A percentile compares a stretch with the other conserved stretches of the same genome.
These are phyloP conservation scores for Phycodurus eques DNA, from an alignment of 2,113 vertebrate genomes.

Conservation along the genomic window DNA sequence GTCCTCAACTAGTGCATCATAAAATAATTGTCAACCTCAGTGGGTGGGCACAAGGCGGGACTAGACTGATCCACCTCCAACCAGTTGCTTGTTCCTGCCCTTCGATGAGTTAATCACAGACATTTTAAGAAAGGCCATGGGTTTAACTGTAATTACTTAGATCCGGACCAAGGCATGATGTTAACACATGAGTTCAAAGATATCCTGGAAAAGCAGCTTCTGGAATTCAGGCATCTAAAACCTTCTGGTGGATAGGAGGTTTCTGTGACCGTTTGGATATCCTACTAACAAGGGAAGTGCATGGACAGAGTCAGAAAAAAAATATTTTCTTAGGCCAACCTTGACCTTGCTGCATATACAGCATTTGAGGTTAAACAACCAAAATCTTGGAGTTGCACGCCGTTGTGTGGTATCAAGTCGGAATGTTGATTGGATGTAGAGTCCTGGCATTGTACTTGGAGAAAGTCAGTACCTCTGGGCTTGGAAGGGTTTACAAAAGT, in stretches of 20 bases:
- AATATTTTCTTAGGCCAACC: constrained; percentile 44
- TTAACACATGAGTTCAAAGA: constrained; percentile 9
- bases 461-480: constrained; percentile 6
- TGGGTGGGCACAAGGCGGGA: too few relatives aligned
- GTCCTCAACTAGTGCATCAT: too few relatives aligned
- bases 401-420: neutral
- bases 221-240: constrained; percentile 26
- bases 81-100: too few relatives aligned
- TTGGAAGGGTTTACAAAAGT: constrained; percentile 6
- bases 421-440: constrained; percentile 1
- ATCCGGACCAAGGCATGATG: neutral
- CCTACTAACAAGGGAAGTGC: neutral
- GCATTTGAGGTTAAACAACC: constrained; percentile 9
- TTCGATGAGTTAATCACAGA: too few relatives aligned
- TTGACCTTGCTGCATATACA: constrained; percentile 13
- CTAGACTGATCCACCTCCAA: too few relatives aligned
- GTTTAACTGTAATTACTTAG: neutral
- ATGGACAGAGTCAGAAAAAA: constrained; percentile 21
- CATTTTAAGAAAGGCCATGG: too few relatives aligned
- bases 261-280: neutral
- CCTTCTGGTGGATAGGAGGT: neutral
- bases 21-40: too few relatives aligned
- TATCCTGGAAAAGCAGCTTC: constrained; percentile 19
- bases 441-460: constrained; percentile 7
- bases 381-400: neutral